Conservation (phyloP, 2,113 vertebrate genomes). For the Bufo gargarizans region DNA sequence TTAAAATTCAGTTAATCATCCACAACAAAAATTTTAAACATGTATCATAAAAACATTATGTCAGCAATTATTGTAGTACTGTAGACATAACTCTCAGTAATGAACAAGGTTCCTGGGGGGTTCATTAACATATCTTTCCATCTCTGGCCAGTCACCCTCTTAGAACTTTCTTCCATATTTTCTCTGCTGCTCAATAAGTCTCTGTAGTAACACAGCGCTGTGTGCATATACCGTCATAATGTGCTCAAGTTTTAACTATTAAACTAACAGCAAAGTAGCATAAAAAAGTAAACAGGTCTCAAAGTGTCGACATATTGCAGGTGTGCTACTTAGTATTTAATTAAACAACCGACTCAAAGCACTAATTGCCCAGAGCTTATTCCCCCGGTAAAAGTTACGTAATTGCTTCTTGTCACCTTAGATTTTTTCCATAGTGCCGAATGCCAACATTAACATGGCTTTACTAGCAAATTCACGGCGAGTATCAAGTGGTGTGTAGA, state of each 20-base stretch:
- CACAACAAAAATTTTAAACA: neutral
- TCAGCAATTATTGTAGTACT: neutral
- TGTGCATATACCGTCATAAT: neutral
- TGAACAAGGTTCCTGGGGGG: neutral
- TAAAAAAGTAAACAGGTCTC: slow-evolving; percentile 43
- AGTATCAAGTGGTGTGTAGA: slow-evolving; percentile 37
- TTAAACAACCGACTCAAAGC: slow-evolving; percentile 50
- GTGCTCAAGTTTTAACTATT: slow-evolving; percentile 26
- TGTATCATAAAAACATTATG: neutral
- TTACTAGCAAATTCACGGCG: slow-evolving; percentile 36
- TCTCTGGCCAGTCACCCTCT: neutral
- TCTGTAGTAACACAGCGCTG: neutral
- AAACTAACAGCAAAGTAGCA: slow-evolving; percentile 36
- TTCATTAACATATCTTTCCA: neutral
- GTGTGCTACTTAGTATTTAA: slow-evolving; percentile 43
- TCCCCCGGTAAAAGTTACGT: slow-evolving; percentile 57
- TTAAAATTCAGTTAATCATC: neutral
- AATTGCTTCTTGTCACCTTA: slow-evolving; percentile 57
- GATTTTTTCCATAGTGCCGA: slow-evolving; percentile 47
- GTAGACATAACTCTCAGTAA: neutral
- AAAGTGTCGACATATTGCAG: slow-evolving; percentile 32
- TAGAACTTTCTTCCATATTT: neutral
- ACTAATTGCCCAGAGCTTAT: slow-evolving; percentile 52
- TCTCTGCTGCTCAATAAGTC: neutral
- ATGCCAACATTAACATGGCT: slow-evolving; percentile 52